Conservation (phyloP, 2,888 invertebrate genomes). For the Nymphalis polychloros region DNA sequence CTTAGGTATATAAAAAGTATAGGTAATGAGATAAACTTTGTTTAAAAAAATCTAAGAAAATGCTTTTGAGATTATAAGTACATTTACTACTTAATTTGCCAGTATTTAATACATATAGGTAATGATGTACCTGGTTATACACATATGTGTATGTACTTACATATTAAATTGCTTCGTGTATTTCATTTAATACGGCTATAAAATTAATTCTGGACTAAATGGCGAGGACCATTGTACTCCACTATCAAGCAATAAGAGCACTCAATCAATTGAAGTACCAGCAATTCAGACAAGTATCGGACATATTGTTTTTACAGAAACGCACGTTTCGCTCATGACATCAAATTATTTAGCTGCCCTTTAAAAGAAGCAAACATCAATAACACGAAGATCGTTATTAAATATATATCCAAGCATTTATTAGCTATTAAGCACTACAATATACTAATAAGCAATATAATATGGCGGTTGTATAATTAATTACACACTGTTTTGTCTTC, state of each 20-base stretch:
- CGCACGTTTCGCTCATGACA: conserved; percentile 21
- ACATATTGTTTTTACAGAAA: conserved; percentile 20
- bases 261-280: conserved; percentile 49
- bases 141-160: background rate
- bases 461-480: no score
- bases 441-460: no score
- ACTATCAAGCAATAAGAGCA: conserved; percentile 40
- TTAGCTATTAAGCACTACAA: no score
- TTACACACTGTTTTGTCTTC: no score
- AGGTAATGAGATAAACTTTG: no score
- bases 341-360: conserved; percentile 25
- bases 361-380: background rate
- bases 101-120: background rate
- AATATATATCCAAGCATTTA: no score
- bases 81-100: no score
- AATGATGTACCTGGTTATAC: no score
- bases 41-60: no score
- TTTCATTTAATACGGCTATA: conserved; percentile 9
- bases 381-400: background rate
- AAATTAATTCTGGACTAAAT: conserved; percentile 6
- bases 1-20: no score
- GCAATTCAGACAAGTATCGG: conserved; percentile 32
- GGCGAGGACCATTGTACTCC: conserved; percentile 4
- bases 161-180: background rate
- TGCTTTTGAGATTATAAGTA: no score